Base-by-base conservation (phyloP, 2,888 invertebrate genomes). In the Sphaeridia pumilis region DNA sequence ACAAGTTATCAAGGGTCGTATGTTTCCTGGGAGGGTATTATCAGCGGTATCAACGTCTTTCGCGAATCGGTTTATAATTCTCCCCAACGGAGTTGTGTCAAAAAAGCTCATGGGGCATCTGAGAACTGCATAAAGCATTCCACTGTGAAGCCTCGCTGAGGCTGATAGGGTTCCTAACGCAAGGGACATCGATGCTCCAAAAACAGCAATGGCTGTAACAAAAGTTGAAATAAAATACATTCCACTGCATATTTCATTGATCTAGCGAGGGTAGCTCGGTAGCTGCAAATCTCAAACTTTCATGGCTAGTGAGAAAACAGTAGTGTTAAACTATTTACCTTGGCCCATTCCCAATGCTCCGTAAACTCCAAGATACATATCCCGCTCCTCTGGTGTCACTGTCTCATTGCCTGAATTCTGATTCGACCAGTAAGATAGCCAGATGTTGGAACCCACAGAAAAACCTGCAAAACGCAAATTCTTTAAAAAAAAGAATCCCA, bases 51-150 rank as follows among this genome's bases (percentile, higher is more conserved):
- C 78, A 67, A 80, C 72, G 70, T 83, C 83, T 72, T 77, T 79
- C 64, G 79, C 77, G 70, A 82, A 80, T 64, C 80, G 76, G 71
- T 80, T 79, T 49, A 83, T 72, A 63, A 83, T 75, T 67, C 83
- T 74, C 67, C 83, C 83, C 58, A 75, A 66, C 5, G 83, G 83
- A 61, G 81, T 79, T 36, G 57, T 56, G 34, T 67, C 67, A 52
- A 67, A 68, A 55, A 68, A 68, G 14, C 56, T 36, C 64, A 68
- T 65, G 1, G 67, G 68, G 2, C 66, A 56, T 28, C 57, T 54
- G 41, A 67, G 46, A 25, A 68, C 62, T 27, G 64, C 60, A 3
- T 34, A 24, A 1, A 68, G 56, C 58, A 68, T 60, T 10, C 49
- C 44, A 14, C 49, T 47, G 57, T 69, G 68, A 1, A 69, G 60